Percentiles rank a stretch among this genome's conserved stretches.
Conservation (phyloP, 2,113 vertebrate species). For the Grallaria varia region DNA sequence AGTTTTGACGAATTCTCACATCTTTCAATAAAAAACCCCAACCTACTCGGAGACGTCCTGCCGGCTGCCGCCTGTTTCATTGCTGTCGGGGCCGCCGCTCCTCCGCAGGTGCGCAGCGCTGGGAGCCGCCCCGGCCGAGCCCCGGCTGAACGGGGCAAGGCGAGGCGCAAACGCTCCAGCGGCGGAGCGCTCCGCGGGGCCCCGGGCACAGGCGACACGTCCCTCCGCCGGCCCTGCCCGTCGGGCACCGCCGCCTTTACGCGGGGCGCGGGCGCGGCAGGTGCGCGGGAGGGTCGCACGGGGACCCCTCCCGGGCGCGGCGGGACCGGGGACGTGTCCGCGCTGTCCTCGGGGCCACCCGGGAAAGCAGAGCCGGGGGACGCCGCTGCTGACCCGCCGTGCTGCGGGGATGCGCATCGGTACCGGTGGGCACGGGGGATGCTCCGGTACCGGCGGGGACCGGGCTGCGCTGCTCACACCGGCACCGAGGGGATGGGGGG, state of each 20-base stretch:
- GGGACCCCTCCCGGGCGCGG: not conserved
- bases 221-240: not conserved
- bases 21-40: slow-evolving; percentile 89
- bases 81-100: not conserved
- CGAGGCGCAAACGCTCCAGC: too few species aligned
- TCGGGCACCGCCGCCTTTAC: not conserved
- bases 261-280: not conserved
- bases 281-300: not conserved
- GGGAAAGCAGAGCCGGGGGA: not conserved
- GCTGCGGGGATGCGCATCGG: not conserved
- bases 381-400: not conserved
- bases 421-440: not conserved
- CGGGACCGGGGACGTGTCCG: not conserved
- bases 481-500: not conserved
- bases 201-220: not conserved
- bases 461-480: not conserved
- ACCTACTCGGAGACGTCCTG: slow-evolving; percentile 59
- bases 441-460: not conserved
- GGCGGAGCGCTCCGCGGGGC: not conserved
- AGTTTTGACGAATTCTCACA: slow-evolving; percentile 84
- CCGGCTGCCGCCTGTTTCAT: not conserved
- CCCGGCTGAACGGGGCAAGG: too few species aligned
- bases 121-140: not conserved
- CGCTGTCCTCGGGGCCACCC: not conserved
- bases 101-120: not conserved